Evolutionary conservation across 2,888 invertebrate species (phyloP).

Genomic region (Chrysina gloriosa): DNA sequence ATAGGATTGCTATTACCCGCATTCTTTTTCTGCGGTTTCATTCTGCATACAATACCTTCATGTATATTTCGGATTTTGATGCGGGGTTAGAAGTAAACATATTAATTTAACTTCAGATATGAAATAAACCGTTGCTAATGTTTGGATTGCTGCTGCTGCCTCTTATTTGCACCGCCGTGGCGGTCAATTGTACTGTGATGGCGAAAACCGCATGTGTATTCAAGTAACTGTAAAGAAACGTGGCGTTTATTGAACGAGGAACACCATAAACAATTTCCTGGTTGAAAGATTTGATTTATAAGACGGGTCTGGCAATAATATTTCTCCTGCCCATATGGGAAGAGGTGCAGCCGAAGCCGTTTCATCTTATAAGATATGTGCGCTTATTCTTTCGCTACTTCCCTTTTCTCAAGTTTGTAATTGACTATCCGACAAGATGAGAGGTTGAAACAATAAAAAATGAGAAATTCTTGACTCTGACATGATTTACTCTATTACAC

Average conservation of each 20-base stretch:
- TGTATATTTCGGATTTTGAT: constrained; percentile 14
- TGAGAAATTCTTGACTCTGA: background rate
- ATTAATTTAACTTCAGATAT: constrained; percentile 27
- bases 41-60: constrained; percentile 4
- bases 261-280: constrained; percentile 44
- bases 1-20: constrained; percentile 14
- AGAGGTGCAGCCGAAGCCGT: constrained; percentile 13
- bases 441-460: background rate
- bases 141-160: constrained; percentile 9
- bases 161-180: constrained; percentile 20
- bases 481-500: background rate
- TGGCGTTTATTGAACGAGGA: constrained; percentile 39
- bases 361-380: constrained; percentile 16
- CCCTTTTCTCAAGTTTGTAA: constrained; percentile 3
- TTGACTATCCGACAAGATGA: constrained; percentile 10
- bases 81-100: constrained; percentile 4
- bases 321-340: constrained; percentile 28
- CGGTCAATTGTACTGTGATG: constrained; percentile 12
- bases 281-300: constrained; percentile 49
- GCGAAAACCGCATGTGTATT: constrained; percentile 37
- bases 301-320: constrained; percentile 42
- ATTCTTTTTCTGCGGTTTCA: constrained; percentile 30
- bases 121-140: constrained; percentile 9
- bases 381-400: background rate
- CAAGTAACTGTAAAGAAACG: constrained; percentile 38